phyloP scores from a whole-genome alignment of 37 sponge, comb jelly and placozoan species.

The Cliona cf. orientalis region DNA sequence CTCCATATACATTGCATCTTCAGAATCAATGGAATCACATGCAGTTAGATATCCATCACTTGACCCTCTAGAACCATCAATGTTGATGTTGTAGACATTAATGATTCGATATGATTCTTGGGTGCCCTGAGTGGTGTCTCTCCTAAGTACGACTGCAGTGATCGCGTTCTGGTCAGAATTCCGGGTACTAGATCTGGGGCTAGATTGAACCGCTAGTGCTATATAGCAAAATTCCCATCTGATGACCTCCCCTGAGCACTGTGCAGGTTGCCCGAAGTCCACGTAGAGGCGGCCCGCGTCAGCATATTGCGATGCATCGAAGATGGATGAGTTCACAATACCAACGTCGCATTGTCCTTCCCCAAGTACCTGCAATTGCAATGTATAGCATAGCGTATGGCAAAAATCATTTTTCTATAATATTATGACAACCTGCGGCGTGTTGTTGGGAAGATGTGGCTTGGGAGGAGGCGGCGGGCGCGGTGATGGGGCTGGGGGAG shows the following conservation, averaged over 20 bases:
- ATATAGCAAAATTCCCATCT: slow-evolving; percentile 19
- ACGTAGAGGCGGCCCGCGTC: slow-evolving; percentile 18
- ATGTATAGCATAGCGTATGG: not conserved
- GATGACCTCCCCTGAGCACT: slow-evolving; percentile 12
- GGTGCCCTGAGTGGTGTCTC: no score
- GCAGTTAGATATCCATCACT: no score
- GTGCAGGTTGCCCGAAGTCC: slow-evolving; percentile 1
- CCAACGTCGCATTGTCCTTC: slow-evolving; percentile 16
- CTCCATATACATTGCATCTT: not conserved
- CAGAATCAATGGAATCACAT: not conserved
- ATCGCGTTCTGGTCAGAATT: no score
- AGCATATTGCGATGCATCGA: not conserved
- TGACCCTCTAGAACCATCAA: no score
- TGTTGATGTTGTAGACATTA: not conserved
- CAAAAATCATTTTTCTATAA: no score
- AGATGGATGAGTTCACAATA: not conserved
- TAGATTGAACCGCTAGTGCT: not conserved
- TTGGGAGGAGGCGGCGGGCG: no score
- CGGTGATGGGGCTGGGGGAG: no score
- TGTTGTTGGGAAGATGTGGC: no score
- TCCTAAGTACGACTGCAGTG: no score
- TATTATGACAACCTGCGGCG: no score
- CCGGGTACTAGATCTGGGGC: no score
- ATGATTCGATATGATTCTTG: not conserved
- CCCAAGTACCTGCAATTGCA: not conserved